Evolutionary conservation across 1,140 invertebrate species (phyloP), one percentile per base, ranked within the genome.

Genomic region (Eriosoma lanigerum): DNA sequence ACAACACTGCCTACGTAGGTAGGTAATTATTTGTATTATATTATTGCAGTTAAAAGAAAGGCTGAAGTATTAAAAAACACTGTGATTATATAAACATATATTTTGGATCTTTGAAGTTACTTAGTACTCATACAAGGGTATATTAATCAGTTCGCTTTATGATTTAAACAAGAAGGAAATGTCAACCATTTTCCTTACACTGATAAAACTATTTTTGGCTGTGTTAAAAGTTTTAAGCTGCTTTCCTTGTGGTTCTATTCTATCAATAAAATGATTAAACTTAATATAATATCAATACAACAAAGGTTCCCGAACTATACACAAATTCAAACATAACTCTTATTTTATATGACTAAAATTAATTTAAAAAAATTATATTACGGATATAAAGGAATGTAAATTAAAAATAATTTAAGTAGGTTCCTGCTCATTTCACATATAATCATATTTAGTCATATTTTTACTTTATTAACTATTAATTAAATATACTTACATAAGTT

Each of bases 111-210:
- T 68, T 0, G 12, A 15, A 46, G 32, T 46, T 68, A 46, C 15
- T 68, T 24, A 38, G 32, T n/a, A 24, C 66, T 17, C 44, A n/a
- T 4, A n/a, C 66, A 9, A 68, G 1, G 48, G 21, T 26, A 24
- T 38, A 68, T 68, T 48, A 68, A 68, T 68, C 66, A 68, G 66
- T 68, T 68, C 46, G 21, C 19, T 48, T 68, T 68, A 68, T 68
- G 21, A 24, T 26, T 68, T 68, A 46, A 44, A 44, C n/a, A 68
- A 68, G 64, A 24, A 0, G n/a, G 21, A 48, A 24, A 46, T 10
- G 21, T 21, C n/a, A 44, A 21, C 64, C 44, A 44, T 1, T 46
- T n/a, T 66, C 38, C 64, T 19, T 46, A 17, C 21, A 44, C 48
- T 44, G 44, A 26, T 68, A 68, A 68, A 68, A 24, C 48, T 44